phyloP scores from a whole-genome alignment of 2,797 vertebrate genomes.

The Emys orbicularis region DNA sequence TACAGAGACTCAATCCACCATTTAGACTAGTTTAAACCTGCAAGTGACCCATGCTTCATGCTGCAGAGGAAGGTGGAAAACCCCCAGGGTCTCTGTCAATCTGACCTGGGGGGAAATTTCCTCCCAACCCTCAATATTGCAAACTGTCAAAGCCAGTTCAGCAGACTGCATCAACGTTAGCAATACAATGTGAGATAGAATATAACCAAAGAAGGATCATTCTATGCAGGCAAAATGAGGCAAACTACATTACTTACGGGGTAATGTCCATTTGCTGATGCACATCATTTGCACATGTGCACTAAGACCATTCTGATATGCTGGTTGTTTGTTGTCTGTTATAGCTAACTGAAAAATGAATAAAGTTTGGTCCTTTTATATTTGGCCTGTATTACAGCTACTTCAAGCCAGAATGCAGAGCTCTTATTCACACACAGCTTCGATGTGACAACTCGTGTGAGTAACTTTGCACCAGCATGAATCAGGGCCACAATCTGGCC shows the following conservation, averaged over 20 bases:
- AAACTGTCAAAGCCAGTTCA: neutral
- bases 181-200: neutral
- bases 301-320: neutral
- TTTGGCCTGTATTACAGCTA: fast-evolving
- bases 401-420: neutral
- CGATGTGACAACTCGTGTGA: fast-evolving
- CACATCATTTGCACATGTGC: neutral
- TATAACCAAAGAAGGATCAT: neutral
- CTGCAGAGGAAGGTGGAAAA: no score
- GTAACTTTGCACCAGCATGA: neutral
- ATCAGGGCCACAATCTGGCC: fast-evolving
- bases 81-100: no score
- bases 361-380: neutral
- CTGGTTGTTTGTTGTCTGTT: neutral
- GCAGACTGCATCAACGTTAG: neutral
- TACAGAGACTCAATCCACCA: no score
- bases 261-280: neutral
- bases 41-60: no score
- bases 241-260: neutral
- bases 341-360: neutral
- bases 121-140: neutral
- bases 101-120: no score
- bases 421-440: neutral
- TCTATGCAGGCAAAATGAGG: neutral
- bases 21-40: no score